phyloP scores from a whole-genome alignment of 2,888 invertebrate genomes.

The Mystacides longicornis region DNA sequence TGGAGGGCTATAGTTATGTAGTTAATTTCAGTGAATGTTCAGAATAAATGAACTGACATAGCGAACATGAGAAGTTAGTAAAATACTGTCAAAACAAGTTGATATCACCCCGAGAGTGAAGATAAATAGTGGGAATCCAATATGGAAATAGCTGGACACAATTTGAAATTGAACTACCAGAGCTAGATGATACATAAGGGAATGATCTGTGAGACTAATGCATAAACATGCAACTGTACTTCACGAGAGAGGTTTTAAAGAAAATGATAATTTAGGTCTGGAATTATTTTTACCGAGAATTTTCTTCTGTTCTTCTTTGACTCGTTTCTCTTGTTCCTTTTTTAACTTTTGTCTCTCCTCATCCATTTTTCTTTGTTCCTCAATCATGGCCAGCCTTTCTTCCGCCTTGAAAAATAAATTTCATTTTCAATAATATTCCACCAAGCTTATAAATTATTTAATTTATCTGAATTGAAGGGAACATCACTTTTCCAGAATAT shows the following conservation, averaged over 20 bases:
- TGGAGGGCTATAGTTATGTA: too few species aligned
- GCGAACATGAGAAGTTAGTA: too few species aligned
- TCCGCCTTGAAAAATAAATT: conserved; percentile 79
- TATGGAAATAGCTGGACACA: too few species aligned
- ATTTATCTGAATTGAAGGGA: neutral
- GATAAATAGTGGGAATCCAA: too few species aligned
- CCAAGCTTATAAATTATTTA: neutral
- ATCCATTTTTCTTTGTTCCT: conserved; percentile 93
- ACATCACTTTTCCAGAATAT: too few species aligned
- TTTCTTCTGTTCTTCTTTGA: conserved; percentile 93
- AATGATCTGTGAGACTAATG: neutral
- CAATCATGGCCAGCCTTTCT: conserved; percentile 92
- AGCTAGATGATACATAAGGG: too few species aligned
- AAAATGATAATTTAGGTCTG: conserved; percentile 89
- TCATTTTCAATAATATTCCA: neutral
- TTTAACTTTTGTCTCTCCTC: conserved; percentile 89
- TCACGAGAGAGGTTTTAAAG: conserved; percentile 73
- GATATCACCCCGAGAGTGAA: too few species aligned
- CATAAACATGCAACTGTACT: neutral
- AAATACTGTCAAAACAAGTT: too few species aligned
- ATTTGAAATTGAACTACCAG: too few species aligned
- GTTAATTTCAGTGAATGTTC: too few species aligned
- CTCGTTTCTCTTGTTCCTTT: conserved; percentile 86
- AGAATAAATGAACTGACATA: too few species aligned
- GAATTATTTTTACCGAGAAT: conserved; percentile 96